These are phyloP conservation scores for Mungos mungo DNA, from an alignment of 2,113 vertebrate genomes.

Conservation along the genomic window DNA sequence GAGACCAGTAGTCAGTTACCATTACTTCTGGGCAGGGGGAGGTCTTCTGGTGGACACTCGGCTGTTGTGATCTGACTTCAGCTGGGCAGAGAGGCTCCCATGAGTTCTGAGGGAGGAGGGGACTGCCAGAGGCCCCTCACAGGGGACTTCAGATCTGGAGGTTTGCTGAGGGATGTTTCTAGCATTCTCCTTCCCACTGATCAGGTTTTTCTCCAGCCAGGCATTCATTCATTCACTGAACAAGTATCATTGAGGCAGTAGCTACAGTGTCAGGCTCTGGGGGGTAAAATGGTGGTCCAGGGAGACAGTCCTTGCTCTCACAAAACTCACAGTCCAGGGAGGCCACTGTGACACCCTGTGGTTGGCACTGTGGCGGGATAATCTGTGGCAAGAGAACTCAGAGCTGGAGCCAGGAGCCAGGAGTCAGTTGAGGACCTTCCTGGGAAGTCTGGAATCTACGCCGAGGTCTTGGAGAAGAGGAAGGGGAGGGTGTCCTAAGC, in stretches of 20 bases:
- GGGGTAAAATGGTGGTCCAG: background rate
- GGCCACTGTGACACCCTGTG: accelerated
- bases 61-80: background rate
- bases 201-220: background rate
- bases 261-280: background rate
- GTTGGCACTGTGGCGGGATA: background rate
- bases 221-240: background rate
- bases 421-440: background rate
- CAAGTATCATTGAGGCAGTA: background rate
- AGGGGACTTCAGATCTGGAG: background rate
- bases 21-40: background rate
- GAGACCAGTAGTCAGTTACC: background rate
- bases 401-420: background rate
- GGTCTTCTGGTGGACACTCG: accelerated
- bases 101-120: background rate
- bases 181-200: background rate
- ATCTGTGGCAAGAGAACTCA: background rate
- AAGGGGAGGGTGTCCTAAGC: background rate
- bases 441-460: background rate
- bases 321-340: background rate
- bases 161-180: background rate
- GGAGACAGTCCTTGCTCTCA: background rate
- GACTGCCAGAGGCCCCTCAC: background rate
- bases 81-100: no score
- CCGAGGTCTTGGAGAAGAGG: background rate